phyloP scores from a whole-genome alignment of 1,140 invertebrate species.

The Lethocerus indicus region DNA sequence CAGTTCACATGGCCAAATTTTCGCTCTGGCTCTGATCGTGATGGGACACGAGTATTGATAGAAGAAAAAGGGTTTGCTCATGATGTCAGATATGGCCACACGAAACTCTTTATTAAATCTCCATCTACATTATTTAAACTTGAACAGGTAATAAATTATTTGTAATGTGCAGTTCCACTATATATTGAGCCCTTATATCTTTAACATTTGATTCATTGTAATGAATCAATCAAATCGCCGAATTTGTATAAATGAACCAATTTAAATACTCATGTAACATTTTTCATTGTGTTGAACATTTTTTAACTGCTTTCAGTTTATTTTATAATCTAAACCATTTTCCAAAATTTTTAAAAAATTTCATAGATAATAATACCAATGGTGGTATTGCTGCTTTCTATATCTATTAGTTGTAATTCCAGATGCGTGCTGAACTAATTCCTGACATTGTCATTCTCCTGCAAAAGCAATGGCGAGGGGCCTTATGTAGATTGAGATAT shows the following conservation, averaged over 20 bases:
- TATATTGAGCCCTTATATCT: too few species aligned
- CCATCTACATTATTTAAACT: conserved; percentile 78
- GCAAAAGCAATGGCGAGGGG: conserved; percentile 87
- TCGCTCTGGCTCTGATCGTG: conserved; percentile 50
- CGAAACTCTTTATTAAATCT: conserved; percentile 85
- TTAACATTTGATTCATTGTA: too few species aligned
- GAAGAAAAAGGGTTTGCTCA: conserved; percentile 54
- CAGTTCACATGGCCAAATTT: conserved; percentile 91
- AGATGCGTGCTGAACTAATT: conserved; percentile 58
- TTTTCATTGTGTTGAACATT: too few species aligned
- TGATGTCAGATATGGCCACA: conserved; percentile 87
- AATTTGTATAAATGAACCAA: too few species aligned
- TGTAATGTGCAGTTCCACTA: too few species aligned
- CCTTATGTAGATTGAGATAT: conserved; percentile 58
- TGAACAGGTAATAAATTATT: conserved; percentile 40
- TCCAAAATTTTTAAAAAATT: too few species aligned
- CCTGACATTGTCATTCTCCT: conserved; percentile 79
- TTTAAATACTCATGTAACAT: too few species aligned
- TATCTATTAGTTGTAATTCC: conserved; percentile 1
- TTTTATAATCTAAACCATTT: too few species aligned
- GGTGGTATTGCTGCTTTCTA: background rate
- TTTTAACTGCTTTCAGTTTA: too few species aligned
- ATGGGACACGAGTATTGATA: conserved; percentile 70
- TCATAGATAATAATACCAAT: background rate
- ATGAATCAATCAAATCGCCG: too few species aligned